Base-by-base conservation (phyloP, 2,797 vertebrate species). In the Danio aesculapii region DNA sequence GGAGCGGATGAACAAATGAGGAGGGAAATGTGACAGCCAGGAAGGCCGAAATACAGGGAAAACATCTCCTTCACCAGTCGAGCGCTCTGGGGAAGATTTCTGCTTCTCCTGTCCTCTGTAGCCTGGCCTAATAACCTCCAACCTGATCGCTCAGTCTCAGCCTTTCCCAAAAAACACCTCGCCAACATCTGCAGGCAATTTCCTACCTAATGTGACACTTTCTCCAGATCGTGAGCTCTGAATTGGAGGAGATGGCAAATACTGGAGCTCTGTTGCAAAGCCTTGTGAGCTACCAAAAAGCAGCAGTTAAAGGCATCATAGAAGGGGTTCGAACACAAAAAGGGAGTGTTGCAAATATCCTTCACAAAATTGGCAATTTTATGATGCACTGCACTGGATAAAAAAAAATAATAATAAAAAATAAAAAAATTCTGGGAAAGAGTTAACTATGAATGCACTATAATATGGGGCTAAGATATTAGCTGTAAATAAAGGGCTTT, bases 111-210 rank as follows among this genome's bases (percentile, higher is more conserved):
- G 80, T 89, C 90, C 89, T 90, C 89, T 88, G 89, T 88, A 90
- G 92, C 91, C 91, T 92, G 85, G 88, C 85, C 88, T 87, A 89
- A 91, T 89, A 88, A 76, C 90, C 88, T 85, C 85, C 52, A 84
- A 84, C 76, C 89, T 88, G 88, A 89, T 90, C 87, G 84, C 57
- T 86, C 78, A 82, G 10, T 58, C 50, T 85, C 79, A 75, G 78
- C 83, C 61, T 68, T n/a, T 81, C 86, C 30, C 88, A 88, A 83
- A 75, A 58, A 30, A 30, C 88, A 90, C 87, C 84, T 70, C 73
- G 78, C 87, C 88, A 86, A 92, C 92, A 93, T 92, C 92, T 93
- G 93, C 89, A 89, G 73, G 86, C 88, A 93, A 93, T 93, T 92
- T 92, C 89, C 89, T 86, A 86, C 88, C 83, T 88, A 88, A 93